Conservation (phyloP, 2,797 vertebrate genomes). For the Microctenopoma stevenorrisi region DNA sequence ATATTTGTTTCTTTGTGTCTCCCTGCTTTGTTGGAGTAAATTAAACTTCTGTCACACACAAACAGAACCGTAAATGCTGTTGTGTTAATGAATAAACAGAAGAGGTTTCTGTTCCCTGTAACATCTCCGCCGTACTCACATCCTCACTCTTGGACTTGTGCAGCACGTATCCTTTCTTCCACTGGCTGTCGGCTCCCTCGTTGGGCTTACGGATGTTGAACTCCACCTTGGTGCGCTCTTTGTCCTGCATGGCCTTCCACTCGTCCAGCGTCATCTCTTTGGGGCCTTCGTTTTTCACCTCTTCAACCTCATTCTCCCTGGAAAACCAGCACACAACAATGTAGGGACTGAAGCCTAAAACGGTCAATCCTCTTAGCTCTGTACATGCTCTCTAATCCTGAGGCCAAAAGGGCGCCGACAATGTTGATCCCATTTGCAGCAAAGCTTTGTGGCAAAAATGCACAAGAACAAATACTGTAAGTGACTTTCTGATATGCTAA, state of each 20-base stretch:
- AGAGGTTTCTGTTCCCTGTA: neutral
- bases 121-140: constrained; percentile 73
- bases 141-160: constrained; percentile 99
- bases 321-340: constrained; percentile 34
- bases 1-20: too few species aligned
- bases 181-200: constrained; percentile 96
- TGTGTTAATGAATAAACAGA: too few species aligned
- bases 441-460: constrained; percentile 31
- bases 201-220: constrained; percentile 99
- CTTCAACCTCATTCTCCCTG: constrained; percentile 98
- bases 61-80: too few species aligned
- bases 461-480: neutral
- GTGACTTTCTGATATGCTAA: neutral
- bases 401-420: constrained; percentile 35
- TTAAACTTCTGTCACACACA: too few species aligned
- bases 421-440: constrained; percentile 40
- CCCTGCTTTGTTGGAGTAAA: too few species aligned
- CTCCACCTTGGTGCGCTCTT: constrained; percentile 98
- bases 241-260: constrained; percentile 99
- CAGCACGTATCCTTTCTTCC: constrained; percentile 99
- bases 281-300: constrained; percentile 96
- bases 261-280: constrained; percentile 99
- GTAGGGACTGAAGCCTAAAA: constrained; percentile 27
- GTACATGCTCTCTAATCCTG: constrained; percentile 52
- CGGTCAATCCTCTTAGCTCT: constrained; percentile 47